Evolutionary conservation across 2,888 invertebrate genomes (phyloP).

Genomic region (Frankliniella intonsa): DNA sequence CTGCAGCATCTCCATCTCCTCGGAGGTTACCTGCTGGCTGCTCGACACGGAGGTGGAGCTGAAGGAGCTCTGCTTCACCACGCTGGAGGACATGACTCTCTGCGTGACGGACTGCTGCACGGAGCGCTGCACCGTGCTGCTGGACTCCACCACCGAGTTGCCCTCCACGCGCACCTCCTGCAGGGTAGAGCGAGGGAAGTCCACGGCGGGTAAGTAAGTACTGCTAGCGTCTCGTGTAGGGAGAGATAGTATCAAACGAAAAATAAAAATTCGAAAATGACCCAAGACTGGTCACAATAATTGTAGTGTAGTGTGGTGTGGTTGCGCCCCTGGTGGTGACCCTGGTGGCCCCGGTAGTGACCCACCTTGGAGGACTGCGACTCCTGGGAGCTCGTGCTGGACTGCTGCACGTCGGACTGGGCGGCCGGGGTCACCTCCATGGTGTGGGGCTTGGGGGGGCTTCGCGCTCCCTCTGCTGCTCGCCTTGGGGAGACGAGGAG

Average conservation of each 20-base stretch:
- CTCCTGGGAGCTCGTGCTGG: background rate
- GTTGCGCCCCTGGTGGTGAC: background rate
- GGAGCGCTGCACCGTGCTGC: background rate
- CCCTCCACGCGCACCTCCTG: slow-evolving; percentile 10
- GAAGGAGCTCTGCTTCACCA: slow-evolving; percentile 15
- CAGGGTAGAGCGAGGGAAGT: background rate
- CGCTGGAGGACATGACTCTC: slow-evolving; percentile 4
- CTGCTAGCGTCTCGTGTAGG: no score
- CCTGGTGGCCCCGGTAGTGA: background rate
- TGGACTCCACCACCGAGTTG: background rate
- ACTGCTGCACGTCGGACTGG: background rate
- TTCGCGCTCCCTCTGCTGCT: no score
- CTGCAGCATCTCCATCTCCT: slow-evolving; percentile 4
- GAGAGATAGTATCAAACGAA: background rate
- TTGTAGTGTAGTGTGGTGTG: background rate
- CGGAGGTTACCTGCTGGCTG: slow-evolving; percentile 18
- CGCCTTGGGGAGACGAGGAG: no score
- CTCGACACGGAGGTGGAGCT: slow-evolving; percentile 12
- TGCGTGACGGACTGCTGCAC: slow-evolving; percentile 21
- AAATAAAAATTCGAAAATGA: background rate
- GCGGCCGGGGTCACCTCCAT: slow-evolving; percentile 5
- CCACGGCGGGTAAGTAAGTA: background rate
- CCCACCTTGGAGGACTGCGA: background rate
- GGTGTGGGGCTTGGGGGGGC: no score
- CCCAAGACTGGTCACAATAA: background rate